Evolutionary conservation across 1,140 invertebrate genomes (phyloP), one percentile per base, ranked within the genome.

Genomic region (Hormaphis cornu): DNA sequence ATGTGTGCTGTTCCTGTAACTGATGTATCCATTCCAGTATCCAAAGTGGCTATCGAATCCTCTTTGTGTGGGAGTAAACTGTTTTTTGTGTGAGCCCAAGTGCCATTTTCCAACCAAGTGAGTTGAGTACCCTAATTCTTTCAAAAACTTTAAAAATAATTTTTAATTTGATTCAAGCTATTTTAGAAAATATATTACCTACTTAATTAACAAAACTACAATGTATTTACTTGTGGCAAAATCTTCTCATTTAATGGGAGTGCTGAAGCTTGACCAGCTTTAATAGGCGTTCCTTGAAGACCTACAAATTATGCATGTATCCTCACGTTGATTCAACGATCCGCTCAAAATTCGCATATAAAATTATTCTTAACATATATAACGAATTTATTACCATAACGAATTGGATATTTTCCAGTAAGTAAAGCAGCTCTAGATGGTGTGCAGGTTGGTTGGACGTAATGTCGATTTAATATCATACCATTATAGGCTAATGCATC

Each of bases 61-160:
- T 53, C 86, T 77, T 33, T 79, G 74, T 10, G 81, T 80, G 2
- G 87, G 87, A 3, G 82, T 83, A 63, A 86, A 83, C 33, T 83
- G 80, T 61, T 77, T 80, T n/a, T 80, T 80, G 52, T 82, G 83
- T 72, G 82, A 83, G 0, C 86, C 86, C 28, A 86, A 75, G 71
- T 87, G 84, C 86, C 86, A 88, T 79, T 89, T 89, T 30, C 88
- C 87, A 42, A 89, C 80, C 20, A 86, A 77, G 76, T 84, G 83
- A 0, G 86, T 87, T 2, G 77, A 76, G 75, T 89, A 89, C 74
- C 86, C 78, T 75, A 88, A 71, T 26, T 86, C 80, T 70, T 80
- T 80, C 14, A 86, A 74, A 63, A 81, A 80, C 73, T 85, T n/a
- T n/a, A n/a, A n/a, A n/a, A n/a, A n/a, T n/a, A n/a, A n/a, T n/a